A percentile compares a stretch with the other conserved stretches of the same genome.
Conservation (phyloP, 2,797 vertebrate genomes). For the Myiothlypis coronata region DNA sequence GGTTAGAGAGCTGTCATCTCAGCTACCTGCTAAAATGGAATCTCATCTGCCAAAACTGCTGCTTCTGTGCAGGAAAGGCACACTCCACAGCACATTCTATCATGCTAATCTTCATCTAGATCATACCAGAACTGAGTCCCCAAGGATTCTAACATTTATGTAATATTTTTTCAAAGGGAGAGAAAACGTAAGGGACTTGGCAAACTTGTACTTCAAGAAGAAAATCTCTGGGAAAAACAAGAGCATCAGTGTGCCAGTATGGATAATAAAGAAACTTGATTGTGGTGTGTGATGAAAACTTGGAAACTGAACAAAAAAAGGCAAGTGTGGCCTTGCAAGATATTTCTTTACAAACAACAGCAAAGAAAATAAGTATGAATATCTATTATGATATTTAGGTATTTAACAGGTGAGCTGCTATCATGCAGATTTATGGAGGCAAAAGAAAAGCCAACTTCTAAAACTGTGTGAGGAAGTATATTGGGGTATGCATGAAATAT, state of each 20-base stretch:
- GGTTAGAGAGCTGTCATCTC: background rate
- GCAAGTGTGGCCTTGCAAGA: background rate
- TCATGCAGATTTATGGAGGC: background rate
- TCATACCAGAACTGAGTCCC: background rate
- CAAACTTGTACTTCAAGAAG: background rate
- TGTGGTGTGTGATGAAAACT: background rate
- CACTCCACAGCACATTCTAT: background rate
- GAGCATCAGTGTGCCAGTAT: background rate
- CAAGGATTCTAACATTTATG: background rate
- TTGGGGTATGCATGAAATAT: background rate
- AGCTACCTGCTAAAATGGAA: background rate
- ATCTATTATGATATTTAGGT: background rate
- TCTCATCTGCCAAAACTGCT: background rate
- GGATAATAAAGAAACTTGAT: background rate
- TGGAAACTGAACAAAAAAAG: background rate
- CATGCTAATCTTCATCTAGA: background rate
- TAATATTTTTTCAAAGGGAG: background rate
- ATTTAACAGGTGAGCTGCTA: background rate
- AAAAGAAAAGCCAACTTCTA: background rate
- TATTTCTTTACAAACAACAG: background rate
- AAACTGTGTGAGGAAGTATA: background rate
- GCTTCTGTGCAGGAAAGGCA: background rate
- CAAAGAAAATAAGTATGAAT: background rate
- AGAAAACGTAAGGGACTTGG: background rate
- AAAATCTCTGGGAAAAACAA: background rate